Conservation (phyloP, 2,797 vertebrate species). For the Premnoplex brunnescens region DNA sequence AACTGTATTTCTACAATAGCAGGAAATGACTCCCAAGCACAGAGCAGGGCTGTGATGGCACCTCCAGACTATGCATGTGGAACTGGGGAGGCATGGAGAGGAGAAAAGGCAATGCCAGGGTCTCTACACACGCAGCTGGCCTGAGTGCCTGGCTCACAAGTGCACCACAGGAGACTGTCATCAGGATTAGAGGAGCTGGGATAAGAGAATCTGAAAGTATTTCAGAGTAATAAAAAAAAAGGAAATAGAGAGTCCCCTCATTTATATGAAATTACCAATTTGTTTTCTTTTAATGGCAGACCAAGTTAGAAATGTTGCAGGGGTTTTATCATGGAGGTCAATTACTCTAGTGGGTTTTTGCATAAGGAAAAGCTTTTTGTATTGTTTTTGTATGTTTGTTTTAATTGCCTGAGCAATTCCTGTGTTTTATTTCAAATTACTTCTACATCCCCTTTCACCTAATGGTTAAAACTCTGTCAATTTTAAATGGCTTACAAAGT, state of each 20-base stretch:
- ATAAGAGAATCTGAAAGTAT: neutral
- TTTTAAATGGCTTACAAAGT: neutral
- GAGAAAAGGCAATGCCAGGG: neutral
- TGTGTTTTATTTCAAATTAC: neutral
- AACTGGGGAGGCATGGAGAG: accelerated
- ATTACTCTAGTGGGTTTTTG: neutral
- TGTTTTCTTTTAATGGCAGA: neutral
- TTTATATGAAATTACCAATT: neutral
- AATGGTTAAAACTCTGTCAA: neutral
- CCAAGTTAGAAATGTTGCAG: neutral
- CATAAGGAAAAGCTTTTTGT: neutral
- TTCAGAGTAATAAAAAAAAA: neutral
- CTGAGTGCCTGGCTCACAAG: accelerated
- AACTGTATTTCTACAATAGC: neutral
- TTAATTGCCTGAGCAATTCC: neutral
- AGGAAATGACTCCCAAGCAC: neutral
- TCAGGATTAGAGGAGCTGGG: neutral
- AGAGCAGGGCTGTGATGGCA: accelerated
- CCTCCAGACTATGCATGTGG: accelerated
- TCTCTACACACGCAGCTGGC: neutral
- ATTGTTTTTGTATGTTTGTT: neutral
- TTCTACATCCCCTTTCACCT: neutral
- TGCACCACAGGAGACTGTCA: neutral
- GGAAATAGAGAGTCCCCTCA: neutral
- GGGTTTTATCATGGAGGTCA: neutral